phyloP scores from a whole-genome alignment of 2,797 vertebrate species.

The Pantherophis alleghaniensis region DNA sequence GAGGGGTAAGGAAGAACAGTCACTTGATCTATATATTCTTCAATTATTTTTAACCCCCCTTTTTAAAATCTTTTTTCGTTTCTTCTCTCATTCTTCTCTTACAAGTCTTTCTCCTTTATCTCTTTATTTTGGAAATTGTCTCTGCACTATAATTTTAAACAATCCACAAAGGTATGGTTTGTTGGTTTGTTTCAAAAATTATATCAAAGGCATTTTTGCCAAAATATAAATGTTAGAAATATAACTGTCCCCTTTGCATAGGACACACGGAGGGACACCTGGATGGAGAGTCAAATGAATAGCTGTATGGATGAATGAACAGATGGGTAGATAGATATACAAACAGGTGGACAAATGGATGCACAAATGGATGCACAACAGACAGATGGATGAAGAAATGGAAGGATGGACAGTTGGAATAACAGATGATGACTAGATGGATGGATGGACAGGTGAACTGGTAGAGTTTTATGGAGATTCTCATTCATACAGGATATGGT shows the following conservation, averaged over 20 bases:
- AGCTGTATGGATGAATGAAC: not conserved
- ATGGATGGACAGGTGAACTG: not conserved
- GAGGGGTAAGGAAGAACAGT: not conserved
- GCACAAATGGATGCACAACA: not conserved
- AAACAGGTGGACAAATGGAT: not conserved
- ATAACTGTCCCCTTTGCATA: not conserved
- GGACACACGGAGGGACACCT: not conserved
- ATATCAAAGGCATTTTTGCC: not conserved
- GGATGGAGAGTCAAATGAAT: not conserved
- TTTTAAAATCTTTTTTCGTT: not conserved
- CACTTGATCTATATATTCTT: not conserved
- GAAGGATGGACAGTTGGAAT: not conserved
- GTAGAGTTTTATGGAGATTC: not conserved
- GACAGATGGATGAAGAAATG: not conserved
- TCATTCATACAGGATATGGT: not conserved
- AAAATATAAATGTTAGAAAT: not conserved
- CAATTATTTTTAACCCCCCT: not conserved
- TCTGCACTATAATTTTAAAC: not conserved
- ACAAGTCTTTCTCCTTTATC: not conserved
- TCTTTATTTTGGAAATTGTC: not conserved
- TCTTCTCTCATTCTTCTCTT: not conserved
- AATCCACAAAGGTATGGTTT: not conserved
- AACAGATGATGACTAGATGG: not conserved
- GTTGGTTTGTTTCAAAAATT: not conserved
- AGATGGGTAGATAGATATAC: not conserved